phyloP scores from a whole-genome alignment of 1,140 invertebrate genomes.

The Drosophila arawakana region DNA sequence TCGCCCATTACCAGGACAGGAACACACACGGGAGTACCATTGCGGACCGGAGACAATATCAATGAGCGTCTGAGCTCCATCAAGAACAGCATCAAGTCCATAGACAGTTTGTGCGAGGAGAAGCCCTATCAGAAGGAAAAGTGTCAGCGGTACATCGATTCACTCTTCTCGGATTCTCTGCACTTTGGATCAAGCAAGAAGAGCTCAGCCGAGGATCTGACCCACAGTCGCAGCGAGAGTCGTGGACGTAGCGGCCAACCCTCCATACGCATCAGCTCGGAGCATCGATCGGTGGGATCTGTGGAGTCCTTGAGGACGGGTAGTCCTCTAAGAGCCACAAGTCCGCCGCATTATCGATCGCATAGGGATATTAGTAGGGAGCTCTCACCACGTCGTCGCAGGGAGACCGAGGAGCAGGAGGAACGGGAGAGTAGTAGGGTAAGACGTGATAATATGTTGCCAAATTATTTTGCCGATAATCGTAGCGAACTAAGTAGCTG shows the following conservation, averaged over 20 bases:
- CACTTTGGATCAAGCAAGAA: conserved; percentile 70
- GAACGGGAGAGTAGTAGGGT: conserved; percentile 83
- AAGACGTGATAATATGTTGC: conserved; percentile 84
- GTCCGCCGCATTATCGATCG: conserved; percentile 70
- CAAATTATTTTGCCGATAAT: conserved; percentile 83
- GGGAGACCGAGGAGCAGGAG: conserved; percentile 70
- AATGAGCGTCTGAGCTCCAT: conserved; percentile 81
- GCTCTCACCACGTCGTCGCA: conserved; percentile 68
- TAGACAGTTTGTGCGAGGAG: conserved; percentile 80
- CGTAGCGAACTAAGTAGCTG: conserved; percentile 78
- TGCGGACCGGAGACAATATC: conserved; percentile 80
- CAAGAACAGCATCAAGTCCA: conserved; percentile 83
- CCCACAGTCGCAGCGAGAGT: conserved; percentile 68
- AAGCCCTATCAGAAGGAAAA: conserved; percentile 81
- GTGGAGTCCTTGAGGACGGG: conserved; percentile 64
- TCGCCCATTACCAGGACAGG: conserved; percentile 79
- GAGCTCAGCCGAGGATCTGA: conserved; percentile 67
- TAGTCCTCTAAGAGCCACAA: conserved; percentile 57
- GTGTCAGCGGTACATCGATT: conserved; percentile 82
- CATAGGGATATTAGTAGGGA: conserved; percentile 75
- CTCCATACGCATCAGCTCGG: conserved; percentile 72
- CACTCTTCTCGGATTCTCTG: conserved; percentile 70
- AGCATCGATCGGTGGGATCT: conserved; percentile 71
- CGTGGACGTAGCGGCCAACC: conserved; percentile 51
- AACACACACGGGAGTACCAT: conserved; percentile 75